Evolutionary conservation across 2,113 vertebrate species (phyloP).

Genomic region (Embiotoca jacksoni): DNA sequence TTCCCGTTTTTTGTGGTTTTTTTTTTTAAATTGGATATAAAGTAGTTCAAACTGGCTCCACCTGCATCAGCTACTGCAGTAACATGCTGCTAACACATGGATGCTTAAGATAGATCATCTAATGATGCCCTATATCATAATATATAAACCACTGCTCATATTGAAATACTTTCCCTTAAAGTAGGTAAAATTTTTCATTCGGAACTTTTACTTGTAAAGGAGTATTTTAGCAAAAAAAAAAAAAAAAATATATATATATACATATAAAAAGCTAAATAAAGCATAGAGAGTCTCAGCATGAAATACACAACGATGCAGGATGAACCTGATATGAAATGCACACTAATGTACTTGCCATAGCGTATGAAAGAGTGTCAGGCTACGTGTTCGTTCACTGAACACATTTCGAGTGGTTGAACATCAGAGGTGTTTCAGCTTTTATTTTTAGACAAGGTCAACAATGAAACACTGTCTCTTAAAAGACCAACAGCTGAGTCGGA

Average conservation of each 20-base stretch:
- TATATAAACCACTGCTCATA: too few relatives aligned
- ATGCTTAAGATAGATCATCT: too few relatives aligned
- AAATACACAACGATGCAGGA: constrained; percentile 20
- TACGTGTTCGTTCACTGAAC: constrained; percentile 42
- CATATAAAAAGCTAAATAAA: constrained; percentile 7
- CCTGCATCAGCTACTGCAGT: too few relatives aligned
- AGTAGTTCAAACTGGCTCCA: too few relatives aligned
- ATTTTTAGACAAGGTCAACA: constrained; percentile 76
- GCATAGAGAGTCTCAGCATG: background rate
- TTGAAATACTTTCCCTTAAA: too few relatives aligned
- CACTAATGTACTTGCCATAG: constrained; percentile 50
- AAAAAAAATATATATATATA: background rate
- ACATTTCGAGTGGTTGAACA: constrained; percentile 60
- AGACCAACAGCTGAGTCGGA: constrained; percentile 58
- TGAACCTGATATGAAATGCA: constrained; percentile 42
- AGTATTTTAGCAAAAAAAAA: too few relatives aligned
- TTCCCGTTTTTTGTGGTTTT: too few relatives aligned
- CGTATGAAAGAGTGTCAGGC: constrained; percentile 64
- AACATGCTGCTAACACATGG: too few relatives aligned
- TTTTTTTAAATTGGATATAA: too few relatives aligned
- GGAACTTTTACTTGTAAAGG: too few relatives aligned
- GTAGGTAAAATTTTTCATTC: too few relatives aligned
- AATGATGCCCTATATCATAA: too few relatives aligned
- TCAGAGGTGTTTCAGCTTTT: constrained; percentile 67
- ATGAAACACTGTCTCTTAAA: constrained; percentile 67